Evolutionary conservation across 1,140 invertebrate species (phyloP), one percentile per base, ranked within the genome.

Genomic region (Drosophila simulans): DNA sequence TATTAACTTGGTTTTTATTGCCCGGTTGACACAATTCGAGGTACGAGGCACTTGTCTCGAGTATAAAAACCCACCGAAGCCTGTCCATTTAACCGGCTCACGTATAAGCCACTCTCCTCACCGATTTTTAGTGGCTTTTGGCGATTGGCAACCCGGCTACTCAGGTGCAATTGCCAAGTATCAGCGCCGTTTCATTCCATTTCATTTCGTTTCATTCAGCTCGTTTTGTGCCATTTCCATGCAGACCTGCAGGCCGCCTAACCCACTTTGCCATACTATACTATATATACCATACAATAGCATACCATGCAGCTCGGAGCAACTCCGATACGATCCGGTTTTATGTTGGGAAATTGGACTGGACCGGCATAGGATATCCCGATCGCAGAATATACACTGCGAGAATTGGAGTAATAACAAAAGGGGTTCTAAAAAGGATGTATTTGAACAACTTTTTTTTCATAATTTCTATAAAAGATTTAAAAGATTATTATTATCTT

Each of bases 91-190:
- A 72, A 73, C 56, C 49, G 58, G 58, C 49, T 75, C 63, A 54
- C 37, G 39, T 39, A 53, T 31, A 5, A 13, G 25, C 22, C 49
- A 34, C n/a, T 34, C 27, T 12, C 48, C 48, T 34, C 27, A 1
- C 15, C 48, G 4, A 22, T 52, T 22, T 68, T 69, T 46, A 63
- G 62, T 31, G 63, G 63, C 66, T 62, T 31, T 42, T 39, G 51
- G 58, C 52, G 63, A 86, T 86, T 85, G 83, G 74, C 78, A 86
- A 88, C 81, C 42, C 43, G 34, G 43, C 25, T 31, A 68, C 56
- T 70, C 63, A 48, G 64, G 43, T 69, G 82, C 82, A 85, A 85
- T 84, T 63, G 72, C 40, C 60, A 80, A 48, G 82, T 85, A 64
- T 80, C 72, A 53, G 49, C 46, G 54, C 22, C 52, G 69, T 75